phyloP scores from a whole-genome alignment of 1,140 invertebrate genomes.

The Bombus impatiens region DNA sequence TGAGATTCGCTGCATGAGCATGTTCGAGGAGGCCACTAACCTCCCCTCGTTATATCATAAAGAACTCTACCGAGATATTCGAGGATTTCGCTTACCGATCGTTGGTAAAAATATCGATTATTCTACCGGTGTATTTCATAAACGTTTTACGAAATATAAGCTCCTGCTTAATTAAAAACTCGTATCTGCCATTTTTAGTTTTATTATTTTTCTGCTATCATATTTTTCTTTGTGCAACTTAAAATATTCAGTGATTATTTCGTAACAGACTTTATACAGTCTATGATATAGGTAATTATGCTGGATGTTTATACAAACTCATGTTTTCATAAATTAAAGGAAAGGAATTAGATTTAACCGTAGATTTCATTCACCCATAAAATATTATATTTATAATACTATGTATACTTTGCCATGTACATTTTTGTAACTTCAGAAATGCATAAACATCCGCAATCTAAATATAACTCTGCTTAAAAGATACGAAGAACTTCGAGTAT shows the following conservation, averaged over 20 bases:
- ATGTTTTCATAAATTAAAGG: not conserved
- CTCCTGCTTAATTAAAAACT: not conserved
- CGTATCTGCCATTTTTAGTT: not conserved
- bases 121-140: not conserved
- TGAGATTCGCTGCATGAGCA: not conserved
- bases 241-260: not conserved
- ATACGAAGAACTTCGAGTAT: no score
- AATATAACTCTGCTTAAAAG: no score
- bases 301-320: not conserved
- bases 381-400: not conserved
- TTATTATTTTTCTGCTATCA: not conserved
- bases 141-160: not conserved
- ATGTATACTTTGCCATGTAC: no score
- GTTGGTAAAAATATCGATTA: slow-evolving; percentile 7
- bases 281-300: not conserved
- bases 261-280: not conserved
- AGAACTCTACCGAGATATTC: not conserved
- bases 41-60: not conserved
- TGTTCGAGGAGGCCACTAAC: slow-evolving; percentile 15
- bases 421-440: no score
- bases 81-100: not conserved
- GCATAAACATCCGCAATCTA: no score
- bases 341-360: not conserved
- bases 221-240: not conserved
- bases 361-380: not conserved